phyloP scores from a whole-genome alignment of 2,113 vertebrate species.

The Callithrix jacchus region DNA sequence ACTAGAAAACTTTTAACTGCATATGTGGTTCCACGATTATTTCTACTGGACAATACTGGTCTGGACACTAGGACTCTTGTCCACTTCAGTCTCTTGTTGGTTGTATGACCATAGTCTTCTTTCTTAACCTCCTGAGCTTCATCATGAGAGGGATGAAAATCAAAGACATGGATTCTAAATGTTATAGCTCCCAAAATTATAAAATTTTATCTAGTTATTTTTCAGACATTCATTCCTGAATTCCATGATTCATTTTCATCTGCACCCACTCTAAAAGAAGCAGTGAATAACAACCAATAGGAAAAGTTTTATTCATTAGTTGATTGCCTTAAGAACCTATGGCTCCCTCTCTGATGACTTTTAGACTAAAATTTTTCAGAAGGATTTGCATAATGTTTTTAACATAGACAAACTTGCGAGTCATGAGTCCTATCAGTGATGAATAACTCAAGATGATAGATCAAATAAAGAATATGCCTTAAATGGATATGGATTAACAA shows the following conservation, averaged over 20 bases:
- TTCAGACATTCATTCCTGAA: constrained; percentile 12
- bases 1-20: background rate
- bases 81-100: background rate
- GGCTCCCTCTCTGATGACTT: constrained; percentile 34
- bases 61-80: background rate
- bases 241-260: background rate
- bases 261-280: background rate
- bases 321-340: background rate
- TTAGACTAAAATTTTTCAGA: constrained; percentile 20
- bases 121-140: background rate
- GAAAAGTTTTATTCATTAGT: constrained; percentile 35
- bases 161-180: background rate
- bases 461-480: constrained; percentile 26
- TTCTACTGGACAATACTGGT: background rate
- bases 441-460: background rate
- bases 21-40: background rate
- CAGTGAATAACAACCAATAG: background rate
- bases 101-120: background rate
- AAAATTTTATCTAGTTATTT: constrained; percentile 26
- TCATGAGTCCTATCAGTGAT: background rate
- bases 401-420: background rate
- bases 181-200: background rate
- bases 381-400: background rate
- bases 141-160: background rate
- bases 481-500: background rate